Conservation (phyloP, 1,140 invertebrate species). For the Papilio glaucus region DNA sequence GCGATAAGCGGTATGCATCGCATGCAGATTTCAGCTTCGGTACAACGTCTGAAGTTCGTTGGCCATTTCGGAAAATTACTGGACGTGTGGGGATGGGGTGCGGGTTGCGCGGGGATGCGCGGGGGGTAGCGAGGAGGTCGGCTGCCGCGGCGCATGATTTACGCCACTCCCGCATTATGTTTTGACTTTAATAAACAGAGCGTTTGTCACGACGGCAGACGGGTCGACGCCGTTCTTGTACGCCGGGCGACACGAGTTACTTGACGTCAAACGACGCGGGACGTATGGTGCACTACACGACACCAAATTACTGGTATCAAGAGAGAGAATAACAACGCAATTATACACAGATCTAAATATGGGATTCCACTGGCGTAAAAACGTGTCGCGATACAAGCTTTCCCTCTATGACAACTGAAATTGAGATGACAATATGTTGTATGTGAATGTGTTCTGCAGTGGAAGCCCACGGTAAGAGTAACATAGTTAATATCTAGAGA, state of each 20-base stretch:
- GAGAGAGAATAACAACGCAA: too few relatives aligned
- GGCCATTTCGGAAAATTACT: constrained; percentile 78
- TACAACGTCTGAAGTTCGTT: constrained; percentile 61
- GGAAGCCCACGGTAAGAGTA: too few relatives aligned
- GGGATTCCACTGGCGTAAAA: too few relatives aligned
- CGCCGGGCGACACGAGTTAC: constrained; percentile 28
- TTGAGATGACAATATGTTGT: too few relatives aligned
- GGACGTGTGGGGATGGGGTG: constrained; percentile 60
- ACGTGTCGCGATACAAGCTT: too few relatives aligned
- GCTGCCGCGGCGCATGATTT: constrained; percentile 75
- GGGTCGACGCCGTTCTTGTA: constrained; percentile 53
- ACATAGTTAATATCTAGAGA: too few relatives aligned
- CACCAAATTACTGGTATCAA: not conserved
- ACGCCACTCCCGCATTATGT: constrained; percentile 81
- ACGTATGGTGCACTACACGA: not conserved
- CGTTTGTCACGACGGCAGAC: constrained; percentile 72
- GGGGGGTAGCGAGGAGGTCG: not conserved
- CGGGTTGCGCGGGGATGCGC: constrained; percentile 20
- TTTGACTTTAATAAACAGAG: constrained; percentile 82
- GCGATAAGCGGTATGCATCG: constrained; percentile 37
- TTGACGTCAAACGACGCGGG: not conserved
- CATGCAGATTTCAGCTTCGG: constrained; percentile 50
- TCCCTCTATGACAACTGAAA: too few relatives aligned
- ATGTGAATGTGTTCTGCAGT: too few relatives aligned
- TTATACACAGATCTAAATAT: too few relatives aligned